Evolutionary conservation across 2,113 vertebrate species (phyloP).

Genomic region (Cepphus grylle): DNA sequence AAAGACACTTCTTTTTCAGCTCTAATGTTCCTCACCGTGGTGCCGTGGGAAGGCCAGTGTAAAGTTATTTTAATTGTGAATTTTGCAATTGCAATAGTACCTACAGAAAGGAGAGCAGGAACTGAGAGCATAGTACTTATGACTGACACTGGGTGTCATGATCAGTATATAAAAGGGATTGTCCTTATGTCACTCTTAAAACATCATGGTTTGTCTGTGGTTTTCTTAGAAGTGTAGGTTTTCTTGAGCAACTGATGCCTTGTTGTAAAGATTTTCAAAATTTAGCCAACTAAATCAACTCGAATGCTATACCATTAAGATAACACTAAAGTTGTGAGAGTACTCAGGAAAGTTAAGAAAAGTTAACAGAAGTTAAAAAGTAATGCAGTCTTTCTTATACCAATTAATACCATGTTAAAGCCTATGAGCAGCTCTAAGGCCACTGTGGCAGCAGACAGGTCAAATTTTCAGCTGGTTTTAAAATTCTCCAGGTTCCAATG

Average conservation of each 20-base stretch:
- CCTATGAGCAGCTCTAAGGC: not conserved
- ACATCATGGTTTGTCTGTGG: not conserved
- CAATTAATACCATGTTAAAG: not conserved
- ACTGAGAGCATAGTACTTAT: not conserved
- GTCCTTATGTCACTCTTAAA: not conserved
- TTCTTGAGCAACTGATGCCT: not conserved
- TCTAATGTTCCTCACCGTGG: not conserved
- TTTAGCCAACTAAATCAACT: not conserved
- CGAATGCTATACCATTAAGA: not conserved
- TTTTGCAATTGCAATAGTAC: not conserved
- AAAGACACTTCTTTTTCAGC: not conserved
- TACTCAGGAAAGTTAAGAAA: not conserved
- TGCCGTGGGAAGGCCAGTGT: not conserved
- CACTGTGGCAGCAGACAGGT: not conserved
- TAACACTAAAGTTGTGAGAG: not conserved
- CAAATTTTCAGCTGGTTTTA: conserved; percentile 7
- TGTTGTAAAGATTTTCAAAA: not conserved
- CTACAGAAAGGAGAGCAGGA: not conserved
- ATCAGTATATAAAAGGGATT: not conserved
- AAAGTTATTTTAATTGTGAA: not conserved
- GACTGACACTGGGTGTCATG: not conserved
- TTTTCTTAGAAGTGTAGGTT: not conserved
- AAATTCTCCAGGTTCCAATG: not conserved
- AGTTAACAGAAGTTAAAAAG: not conserved
- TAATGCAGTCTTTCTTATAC: not conserved